These are phyloP conservation scores for Andrena dorsata DNA, from an alignment of 2,888 invertebrate genomes.

Conservation along the genomic window DNA sequence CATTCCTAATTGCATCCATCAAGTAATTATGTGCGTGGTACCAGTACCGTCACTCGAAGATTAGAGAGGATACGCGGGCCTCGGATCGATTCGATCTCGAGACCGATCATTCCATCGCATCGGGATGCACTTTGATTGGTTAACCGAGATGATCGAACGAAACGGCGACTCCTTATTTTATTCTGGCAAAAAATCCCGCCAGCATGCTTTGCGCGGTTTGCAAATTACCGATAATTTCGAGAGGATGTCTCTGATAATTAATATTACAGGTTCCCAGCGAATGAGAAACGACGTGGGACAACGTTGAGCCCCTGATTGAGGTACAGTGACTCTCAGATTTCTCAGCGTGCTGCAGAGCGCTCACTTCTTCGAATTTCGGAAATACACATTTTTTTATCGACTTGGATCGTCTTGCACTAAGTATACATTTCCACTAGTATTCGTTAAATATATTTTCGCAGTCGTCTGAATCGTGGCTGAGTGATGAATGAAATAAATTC, in stretches of 20 bases:
- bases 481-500: too few relatives aligned
- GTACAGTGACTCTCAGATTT: not conserved
- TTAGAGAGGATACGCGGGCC: conserved; percentile 41
- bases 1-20: conserved; percentile 72
- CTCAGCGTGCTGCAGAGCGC: not conserved
- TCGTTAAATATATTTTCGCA: too few relatives aligned
- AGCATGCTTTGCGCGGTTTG: conserved; percentile 6
- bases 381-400: not conserved
- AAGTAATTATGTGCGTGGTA: conserved; percentile 60
- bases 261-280: not conserved
- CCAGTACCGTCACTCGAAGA: conserved; percentile 44
- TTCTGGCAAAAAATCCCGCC: not conserved
- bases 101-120: conserved; percentile 52
- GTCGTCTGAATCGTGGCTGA: too few relatives aligned
- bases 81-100: conserved; percentile 54
- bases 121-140: conserved; percentile 29
- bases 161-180: conserved; percentile 16
- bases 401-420: not conserved
- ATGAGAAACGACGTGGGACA: not conserved
- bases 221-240: not conserved
- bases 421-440: not conserved
- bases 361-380: not conserved
- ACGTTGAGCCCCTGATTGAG: conserved; percentile 9
- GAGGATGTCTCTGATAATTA: conserved; percentile 34
- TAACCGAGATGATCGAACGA: not conserved